Evolutionary conservation across 1,140 invertebrate species (phyloP), one percentile per base, ranked within the genome.

Genomic region (Oncopodura yosiiana): DNA sequence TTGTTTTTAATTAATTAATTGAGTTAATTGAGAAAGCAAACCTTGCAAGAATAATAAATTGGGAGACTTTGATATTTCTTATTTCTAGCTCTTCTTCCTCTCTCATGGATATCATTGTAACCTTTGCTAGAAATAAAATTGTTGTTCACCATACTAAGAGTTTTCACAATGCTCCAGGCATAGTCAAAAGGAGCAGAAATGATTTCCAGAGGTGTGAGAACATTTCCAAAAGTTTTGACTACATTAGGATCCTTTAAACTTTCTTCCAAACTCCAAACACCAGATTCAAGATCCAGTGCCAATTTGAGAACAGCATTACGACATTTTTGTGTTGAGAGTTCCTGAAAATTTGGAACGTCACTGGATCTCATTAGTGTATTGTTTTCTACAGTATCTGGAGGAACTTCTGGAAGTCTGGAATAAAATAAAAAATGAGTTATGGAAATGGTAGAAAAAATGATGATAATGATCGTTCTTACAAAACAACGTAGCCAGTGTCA

Each of bases 141-240:
- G 62, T 79, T 81, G 66, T 85, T 84, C n/a, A 85, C 82, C 45
- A 85, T 73, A 66, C 83, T 88, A 11, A 94, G 70, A 24, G 83
- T 81, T 69, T 89, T 92, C 0, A 86, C 80, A 57, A 88, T 76
- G 27, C 85, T 85, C 85, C 86, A 92, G n/a, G 85, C 87, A 29
- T 81, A 77, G 65, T 88, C 83, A 32, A 94, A 71, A 19, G 83
- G 79, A 8, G 75, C 75, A 23, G 78, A 77, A 1, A 81, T 67
- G 58, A 80, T 76, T 66, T 95, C 90, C 11, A 94, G 66, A 9
- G 84, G 83, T 49, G 80, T 68, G 50, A 93, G 78, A n/a, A 92
- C 74, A 65, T 83, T 78, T 12, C 77, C 72, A 69, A 88, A 84
- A 39, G 81, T 74, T 72, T 82, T 78, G 49, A 74, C 67, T 60